Conservation (phyloP, 1,140 invertebrate genomes). For the Zaprionus taronus region DNA sequence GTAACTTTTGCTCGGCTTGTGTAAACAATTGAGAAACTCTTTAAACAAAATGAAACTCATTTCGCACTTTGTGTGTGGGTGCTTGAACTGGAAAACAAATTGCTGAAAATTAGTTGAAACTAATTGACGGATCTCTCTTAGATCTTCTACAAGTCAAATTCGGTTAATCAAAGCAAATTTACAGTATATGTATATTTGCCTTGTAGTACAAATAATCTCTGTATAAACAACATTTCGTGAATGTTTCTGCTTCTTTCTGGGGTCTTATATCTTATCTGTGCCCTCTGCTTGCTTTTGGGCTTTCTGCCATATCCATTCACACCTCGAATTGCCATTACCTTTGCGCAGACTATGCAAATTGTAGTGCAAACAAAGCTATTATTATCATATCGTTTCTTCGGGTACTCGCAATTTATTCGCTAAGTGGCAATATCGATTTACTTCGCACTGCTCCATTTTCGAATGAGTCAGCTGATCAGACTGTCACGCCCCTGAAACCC, state of each 20-base stretch:
- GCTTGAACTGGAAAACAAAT: conserved; percentile 33
- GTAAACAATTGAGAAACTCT: conserved; percentile 46
- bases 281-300: background rate
- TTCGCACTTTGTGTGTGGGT: conserved; percentile 35
- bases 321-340: conserved; percentile 31
- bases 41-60: conserved; percentile 32
- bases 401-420: conserved; percentile 24
- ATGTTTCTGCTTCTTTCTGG: background rate
- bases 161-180: background rate
- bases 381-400: conserved; percentile 23
- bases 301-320: conserved; percentile 38
- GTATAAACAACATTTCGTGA: conserved; percentile 17
- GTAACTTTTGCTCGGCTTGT: conserved; percentile 40
- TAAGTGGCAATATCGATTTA: conserved; percentile 35
- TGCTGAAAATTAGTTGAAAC: conserved; percentile 25
- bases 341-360: conserved; percentile 28
- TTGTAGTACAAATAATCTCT: conserved; percentile 3
- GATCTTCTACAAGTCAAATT: background rate
- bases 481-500: conserved; percentile 3
- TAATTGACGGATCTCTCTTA: conserved; percentile 37
- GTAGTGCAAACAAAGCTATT: conserved; percentile 27
- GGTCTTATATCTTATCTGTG: conserved; percentile 10
- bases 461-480: conserved; percentile 25
- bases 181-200: background rate
- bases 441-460: conserved; percentile 34